Conservation (phyloP, 53 echinoderm and acorn worm genomes). For the Arbacia lixula region DNA sequence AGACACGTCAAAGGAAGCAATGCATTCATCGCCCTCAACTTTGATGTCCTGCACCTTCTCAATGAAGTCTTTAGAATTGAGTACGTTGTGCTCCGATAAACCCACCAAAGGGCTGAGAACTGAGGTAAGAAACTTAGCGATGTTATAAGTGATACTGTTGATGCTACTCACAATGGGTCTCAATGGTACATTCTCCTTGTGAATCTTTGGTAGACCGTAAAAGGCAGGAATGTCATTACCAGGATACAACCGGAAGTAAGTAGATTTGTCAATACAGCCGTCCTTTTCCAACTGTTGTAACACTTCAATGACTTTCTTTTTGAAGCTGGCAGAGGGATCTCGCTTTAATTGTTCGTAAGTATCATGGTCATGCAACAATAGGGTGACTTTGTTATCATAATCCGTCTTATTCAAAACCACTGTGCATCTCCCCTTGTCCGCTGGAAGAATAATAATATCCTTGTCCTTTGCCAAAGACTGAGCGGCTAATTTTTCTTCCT, state of each 20-base stretch:
- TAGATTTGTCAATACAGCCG: conserved; percentile 31
- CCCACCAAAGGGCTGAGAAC: conserved; percentile 57
- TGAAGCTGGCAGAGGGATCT: conserved; percentile 25
- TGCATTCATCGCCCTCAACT: conserved; percentile 20
- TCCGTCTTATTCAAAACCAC: too few species aligned
- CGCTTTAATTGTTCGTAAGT: conserved; percentile 31
- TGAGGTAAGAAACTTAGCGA: conserved; percentile 53
- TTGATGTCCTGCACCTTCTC: conserved; percentile 40
- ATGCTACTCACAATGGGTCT: conserved; percentile 59
- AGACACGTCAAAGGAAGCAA: conserved; percentile 52
- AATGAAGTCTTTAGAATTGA: conserved; percentile 50
- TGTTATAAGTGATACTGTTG: conserved; percentile 65
- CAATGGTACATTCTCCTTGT: conserved; percentile 53
- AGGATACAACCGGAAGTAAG: conserved; percentile 23
- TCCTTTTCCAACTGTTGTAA: conserved; percentile 25
- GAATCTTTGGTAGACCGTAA: conserved; percentile 39
- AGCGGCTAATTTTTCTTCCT: too few species aligned
- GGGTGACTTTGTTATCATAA: too few species aligned
- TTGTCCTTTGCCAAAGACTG: too few species aligned
- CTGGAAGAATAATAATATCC: too few species aligned
- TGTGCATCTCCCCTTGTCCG: too few species aligned
- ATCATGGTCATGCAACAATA: too few species aligned
- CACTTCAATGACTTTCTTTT: conserved; percentile 27
- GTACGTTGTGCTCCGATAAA: conserved; percentile 41
- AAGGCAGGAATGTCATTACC: conserved; percentile 7